Evolutionary conservation across 2,113 vertebrate species (phyloP).

Genomic region (Scortum barcoo): DNA sequence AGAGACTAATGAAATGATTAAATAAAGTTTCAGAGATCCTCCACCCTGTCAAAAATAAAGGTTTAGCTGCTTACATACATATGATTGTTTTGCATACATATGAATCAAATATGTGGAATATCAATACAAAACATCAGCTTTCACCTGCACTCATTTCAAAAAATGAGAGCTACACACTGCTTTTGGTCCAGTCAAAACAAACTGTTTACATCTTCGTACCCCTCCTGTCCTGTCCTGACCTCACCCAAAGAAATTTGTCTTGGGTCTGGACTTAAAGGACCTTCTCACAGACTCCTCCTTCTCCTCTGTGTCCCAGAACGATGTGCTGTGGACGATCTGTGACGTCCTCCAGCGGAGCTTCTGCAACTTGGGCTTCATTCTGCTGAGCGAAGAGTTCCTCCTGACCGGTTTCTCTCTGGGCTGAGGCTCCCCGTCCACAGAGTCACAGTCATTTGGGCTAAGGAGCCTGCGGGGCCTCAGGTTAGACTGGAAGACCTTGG

Average conservation of each 20-base stretch:
- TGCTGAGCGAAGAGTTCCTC: slow-evolving; percentile 72
- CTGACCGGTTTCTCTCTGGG: slow-evolving; percentile 16
- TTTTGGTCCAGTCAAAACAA: too few species aligned
- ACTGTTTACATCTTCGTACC: background rate
- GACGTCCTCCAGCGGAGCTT: slow-evolving; percentile 58
- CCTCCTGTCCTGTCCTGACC: background rate
- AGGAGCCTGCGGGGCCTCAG: slow-evolving; percentile 55
- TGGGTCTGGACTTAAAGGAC: slow-evolving; percentile 55
- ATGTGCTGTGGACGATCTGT: slow-evolving; percentile 71
- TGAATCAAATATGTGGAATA: background rate
- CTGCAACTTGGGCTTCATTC: slow-evolving; percentile 68
- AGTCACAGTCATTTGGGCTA: slow-evolving; percentile 31
- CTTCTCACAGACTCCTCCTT: background rate
- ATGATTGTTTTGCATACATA: too few species aligned
- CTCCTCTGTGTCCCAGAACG: slow-evolving; percentile 39
- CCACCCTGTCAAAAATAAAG: too few species aligned
- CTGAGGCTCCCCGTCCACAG: background rate
- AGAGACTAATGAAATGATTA: too few species aligned
- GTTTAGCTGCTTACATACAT: too few species aligned
- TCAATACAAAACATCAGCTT: background rate
- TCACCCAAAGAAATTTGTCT: slow-evolving; percentile 72
- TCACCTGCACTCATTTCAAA: background rate
- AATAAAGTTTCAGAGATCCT: too few species aligned
- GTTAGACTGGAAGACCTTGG: slow-evolving; percentile 70
- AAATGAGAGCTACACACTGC: background rate